Base-by-base conservation (phyloP, 2,797 vertebrate genomes). In the Argya squamiceps region DNA sequence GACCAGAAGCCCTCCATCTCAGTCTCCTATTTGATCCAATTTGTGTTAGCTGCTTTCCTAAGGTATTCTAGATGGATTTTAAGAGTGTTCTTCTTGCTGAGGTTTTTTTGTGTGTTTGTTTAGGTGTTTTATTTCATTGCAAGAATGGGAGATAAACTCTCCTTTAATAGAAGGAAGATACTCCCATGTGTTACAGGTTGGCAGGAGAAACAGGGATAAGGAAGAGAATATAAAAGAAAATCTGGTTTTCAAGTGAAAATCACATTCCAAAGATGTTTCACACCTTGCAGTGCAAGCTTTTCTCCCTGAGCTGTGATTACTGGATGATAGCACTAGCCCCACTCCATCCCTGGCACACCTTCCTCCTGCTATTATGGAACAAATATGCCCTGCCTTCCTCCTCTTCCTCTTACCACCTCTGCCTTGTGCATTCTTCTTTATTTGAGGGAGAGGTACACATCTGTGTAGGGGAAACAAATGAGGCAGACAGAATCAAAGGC, bases 241-340 rank as follows among this genome's bases (percentile, higher is more conserved):
- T 47, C 50, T 85, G 74, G 34, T 92, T 96, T 89, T 91, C 50
- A 32, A 81, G 63, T 88, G 56, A 70, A 96, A 96, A 96, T 93
- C 87, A 64, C 43, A 85, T 93, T 95, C 71, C 49, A 82, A 46
- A 82, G 62, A 86, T 49, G 71, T 69, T 93, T 69, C 52, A 60
- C 0, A 0, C 75, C 70, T 94, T 52, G 46, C 85, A 85, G 52
- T 71, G 73, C 63, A 88, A 95, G 36, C 68, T 96, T 82, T 88
- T 87, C 74, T 97, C 73, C 65, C 85, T 77, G 55, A 92, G 63
- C 78, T 70, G 83, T 85, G 87, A 70, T 94, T 93, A 82, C 82
- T 68, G 67, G 92, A 34, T 81, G 74, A 89, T 91, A 82, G 59
- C 59, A 78, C 67, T 39, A 79, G 41, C 43, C 67, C 43, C 80